Conservation (phyloP, 37 sponge, comb jelly and placozoan genomes). For the Oscarella lobularis region DNA sequence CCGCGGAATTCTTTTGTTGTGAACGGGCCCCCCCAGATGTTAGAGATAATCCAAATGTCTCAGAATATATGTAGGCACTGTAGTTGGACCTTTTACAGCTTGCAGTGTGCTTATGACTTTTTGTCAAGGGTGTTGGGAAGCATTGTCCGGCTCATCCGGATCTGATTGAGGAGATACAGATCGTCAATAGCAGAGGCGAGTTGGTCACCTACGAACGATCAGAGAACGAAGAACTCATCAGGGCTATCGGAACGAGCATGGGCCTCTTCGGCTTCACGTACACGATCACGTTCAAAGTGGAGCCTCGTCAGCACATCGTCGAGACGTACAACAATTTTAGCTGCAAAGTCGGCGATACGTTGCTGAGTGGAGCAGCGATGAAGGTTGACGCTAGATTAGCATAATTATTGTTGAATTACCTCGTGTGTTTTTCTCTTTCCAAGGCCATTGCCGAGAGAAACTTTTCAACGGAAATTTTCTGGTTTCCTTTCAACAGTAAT, state of each 20-base stretch:
- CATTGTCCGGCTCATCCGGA: background rate
- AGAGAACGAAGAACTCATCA: background rate
- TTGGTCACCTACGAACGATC: background rate
- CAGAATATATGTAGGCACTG: too few species aligned
- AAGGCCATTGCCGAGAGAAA: background rate
- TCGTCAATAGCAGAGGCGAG: background rate
- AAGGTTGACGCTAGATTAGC: too few species aligned
- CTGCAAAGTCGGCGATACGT: too few species aligned
- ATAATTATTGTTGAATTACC: too few species aligned
- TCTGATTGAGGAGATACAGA: background rate
- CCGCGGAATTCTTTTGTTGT: too few species aligned
- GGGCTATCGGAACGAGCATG: background rate
- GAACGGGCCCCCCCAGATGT: too few species aligned
- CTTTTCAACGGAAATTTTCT: background rate
- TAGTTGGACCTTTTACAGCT: too few species aligned
- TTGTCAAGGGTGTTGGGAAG: conserved; percentile 1
- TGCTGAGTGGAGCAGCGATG: too few species aligned
- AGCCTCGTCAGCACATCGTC: background rate
- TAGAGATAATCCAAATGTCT: too few species aligned
- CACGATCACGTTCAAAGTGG: background rate
- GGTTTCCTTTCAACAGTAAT: background rate
- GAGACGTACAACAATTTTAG: background rate
- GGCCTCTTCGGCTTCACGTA: background rate
- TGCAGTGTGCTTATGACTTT: too few species aligned
- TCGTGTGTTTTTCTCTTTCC: background rate